Evolutionary conservation across 2,888 invertebrate genomes (phyloP), one percentile per base, ranked within the genome.

Genomic region (Nomada fabriciana): DNA sequence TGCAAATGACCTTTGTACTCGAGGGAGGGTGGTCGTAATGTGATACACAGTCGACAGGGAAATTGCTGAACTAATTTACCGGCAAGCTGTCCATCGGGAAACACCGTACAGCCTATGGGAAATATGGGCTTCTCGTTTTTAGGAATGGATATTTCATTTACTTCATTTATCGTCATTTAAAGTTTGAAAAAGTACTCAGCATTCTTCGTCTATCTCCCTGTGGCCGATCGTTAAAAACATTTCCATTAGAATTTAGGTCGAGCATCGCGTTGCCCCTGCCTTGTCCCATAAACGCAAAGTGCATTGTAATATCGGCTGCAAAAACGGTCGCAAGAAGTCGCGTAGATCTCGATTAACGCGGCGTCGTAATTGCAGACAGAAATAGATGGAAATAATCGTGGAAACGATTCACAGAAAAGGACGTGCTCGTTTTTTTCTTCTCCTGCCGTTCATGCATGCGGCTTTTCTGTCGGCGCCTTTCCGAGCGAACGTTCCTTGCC

Each of bases 1-100:
- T 86, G 87, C 86, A 87, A 88, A 87, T 73, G 88, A 88, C 88
- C 70, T 80, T 71, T 67, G 61, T 43, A 25, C 50, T 52, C 69
- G 59, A 23, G 59, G 61, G 53, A 60, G 67, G 53, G 60, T 36
- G 36, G 18, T 9, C 71, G 86, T 77, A 76, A 85, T 68, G 47
- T 71, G 76, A 84, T 59, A 79, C 75, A n/a, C 47, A 60, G 23
- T n/a, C 63, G 42, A 36, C 15, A 23, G 68, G 64, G 73, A 79
- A 85, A 82, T 82, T 47, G 72, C 70, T 43, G 29, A 43, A 23
- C 2, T 63, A 57, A 79, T 69, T 84, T 53, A 57, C 50, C 55
- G 36, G 36, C 36, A 7, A 20, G 42, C 42, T 23, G 42, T 43
- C 43, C 9, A 18, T 0, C 23, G 23, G 4, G 63, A 23, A 47